These are phyloP conservation scores for Rhaphigaster nebulosa DNA, from an alignment of 2,888 invertebrate species.

Conservation along the genomic window DNA sequence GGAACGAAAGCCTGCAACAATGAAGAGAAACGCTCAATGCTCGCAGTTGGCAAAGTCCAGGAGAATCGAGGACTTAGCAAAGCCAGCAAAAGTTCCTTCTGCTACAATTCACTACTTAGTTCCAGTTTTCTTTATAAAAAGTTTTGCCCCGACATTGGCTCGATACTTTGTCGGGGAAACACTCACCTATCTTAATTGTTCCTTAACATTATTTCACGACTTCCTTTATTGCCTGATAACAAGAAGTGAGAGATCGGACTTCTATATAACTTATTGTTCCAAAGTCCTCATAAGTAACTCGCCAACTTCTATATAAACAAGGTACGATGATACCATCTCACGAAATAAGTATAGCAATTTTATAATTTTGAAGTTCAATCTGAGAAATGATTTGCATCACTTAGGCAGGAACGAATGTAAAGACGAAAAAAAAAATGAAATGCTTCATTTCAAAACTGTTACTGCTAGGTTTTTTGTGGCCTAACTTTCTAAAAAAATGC, in stretches of 20 bases:
- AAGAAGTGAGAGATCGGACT: not conserved
- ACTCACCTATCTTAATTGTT: slow-evolving; percentile 38
- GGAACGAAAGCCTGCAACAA: not conserved
- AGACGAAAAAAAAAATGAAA: no score
- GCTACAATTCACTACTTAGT: slow-evolving; percentile 40
- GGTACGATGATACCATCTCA: not conserved
- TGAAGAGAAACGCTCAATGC: not conserved
- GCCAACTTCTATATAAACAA: not conserved
- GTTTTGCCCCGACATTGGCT: not conserved
- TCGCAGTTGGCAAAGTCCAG: not conserved
- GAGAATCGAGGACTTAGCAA: slow-evolving; percentile 17
- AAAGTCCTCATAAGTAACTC: not conserved
- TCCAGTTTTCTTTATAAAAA: slow-evolving; percentile 38
- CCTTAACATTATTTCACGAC: not conserved
- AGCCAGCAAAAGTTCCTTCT: not conserved
- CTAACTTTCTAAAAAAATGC: no score
- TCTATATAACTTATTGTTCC: not conserved
- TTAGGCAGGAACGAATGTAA: no score
- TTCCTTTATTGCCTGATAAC: not conserved
- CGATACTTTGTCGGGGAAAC: slow-evolving; percentile 18
- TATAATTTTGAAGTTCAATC: no score
- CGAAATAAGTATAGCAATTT: not conserved
- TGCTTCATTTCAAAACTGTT: no score
- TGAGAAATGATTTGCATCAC: no score
- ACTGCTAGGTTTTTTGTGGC: no score